Evolutionary conservation across 1,140 invertebrate genomes (phyloP), one percentile per base, ranked within the genome.

Genomic region (Ceratina japonica): DNA sequence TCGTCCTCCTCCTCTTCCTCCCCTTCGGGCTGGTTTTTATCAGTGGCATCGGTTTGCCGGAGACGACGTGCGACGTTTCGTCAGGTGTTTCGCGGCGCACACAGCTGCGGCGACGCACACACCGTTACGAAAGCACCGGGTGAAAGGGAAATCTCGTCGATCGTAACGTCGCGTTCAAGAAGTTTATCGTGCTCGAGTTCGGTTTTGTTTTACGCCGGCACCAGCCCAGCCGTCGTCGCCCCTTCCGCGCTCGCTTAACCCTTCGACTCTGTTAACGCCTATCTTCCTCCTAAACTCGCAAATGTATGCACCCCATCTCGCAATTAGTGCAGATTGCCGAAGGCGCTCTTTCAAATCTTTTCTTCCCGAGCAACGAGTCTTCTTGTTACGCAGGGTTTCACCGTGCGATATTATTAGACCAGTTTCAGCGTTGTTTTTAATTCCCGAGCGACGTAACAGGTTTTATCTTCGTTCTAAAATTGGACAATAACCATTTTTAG

Each of bases 61-160:
- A 54, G 52, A 54, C 52, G 52, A 54, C 12, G 52, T 44, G 10
- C 10, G 37, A 44, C 80, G 71, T 86, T 85, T 86, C 80, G 75
- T 85, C 80, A 86, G 80, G 80, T 84, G 75, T 79, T 79, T n/a
- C n/a, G 22, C 70, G 62, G 20, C 37, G 52, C 37, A 51, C 7
- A 77, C 44, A 62, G 58, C 66, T 70, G 70, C 54, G 31, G 31
- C 16, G 24, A n/a, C 62, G 10, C 37, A 59, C 54, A 56, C 52
- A 56, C 44, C 58, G 44, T 74, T 66, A 76, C 61, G 65, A 77
- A 75, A 84, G 78, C 24, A 44, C 37, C 52, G 31, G 66, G 82
- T 84, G 82, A 84, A 84, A 84, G 82, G 82, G 75, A 84, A 84
- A 84, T 79, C 82, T 71, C 63, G 72, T 56, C 58, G 71, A 83